These are phyloP conservation scores for Brachionus sp. DNA, from an alignment of 1,140 invertebrate species.

Conservation along the genomic window DNA sequence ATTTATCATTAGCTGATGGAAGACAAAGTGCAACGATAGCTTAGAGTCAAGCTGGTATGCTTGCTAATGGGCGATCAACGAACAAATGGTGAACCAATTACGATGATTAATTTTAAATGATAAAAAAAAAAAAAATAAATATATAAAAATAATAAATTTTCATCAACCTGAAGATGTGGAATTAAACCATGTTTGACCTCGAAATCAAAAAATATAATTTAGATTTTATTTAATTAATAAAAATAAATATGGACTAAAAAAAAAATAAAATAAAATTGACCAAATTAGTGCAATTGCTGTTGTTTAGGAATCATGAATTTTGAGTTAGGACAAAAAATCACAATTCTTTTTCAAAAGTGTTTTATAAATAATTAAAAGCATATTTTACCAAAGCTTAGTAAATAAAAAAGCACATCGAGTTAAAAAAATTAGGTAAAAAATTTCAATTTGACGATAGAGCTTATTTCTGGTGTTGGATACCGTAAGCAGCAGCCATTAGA, in stretches of 20 bases:
- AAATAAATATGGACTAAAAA: background rate
- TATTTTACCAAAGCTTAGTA: too few species aligned
- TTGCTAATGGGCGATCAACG: background rate
- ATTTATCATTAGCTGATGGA: background rate
- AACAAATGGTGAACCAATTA: background rate
- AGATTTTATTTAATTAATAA: background rate
- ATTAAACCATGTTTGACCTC: slow-evolving; percentile 46
- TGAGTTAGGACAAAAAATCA: background rate
- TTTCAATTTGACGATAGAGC: background rate
- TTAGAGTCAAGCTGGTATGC: background rate
- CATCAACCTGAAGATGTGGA: slow-evolving; percentile 44
- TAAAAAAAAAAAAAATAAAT: background rate
- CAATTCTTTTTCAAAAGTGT: background rate
- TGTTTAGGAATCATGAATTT: background rate
- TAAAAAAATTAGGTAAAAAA: background rate
- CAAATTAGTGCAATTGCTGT: background rate
- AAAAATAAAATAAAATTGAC: background rate
- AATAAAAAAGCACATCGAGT: too few species aligned
- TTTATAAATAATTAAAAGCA: background rate
- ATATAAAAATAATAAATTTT: background rate
- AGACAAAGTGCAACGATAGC: background rate
- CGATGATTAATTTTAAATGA: background rate
- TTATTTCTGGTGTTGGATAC: too few species aligned
- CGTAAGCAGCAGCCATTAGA: too few species aligned
- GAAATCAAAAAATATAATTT: slow-evolving; percentile 28